Evolutionary conservation across 1,140 invertebrate genomes (phyloP), one percentile per base, ranked within the genome.

Genomic region (Hormaphis cornu): DNA sequence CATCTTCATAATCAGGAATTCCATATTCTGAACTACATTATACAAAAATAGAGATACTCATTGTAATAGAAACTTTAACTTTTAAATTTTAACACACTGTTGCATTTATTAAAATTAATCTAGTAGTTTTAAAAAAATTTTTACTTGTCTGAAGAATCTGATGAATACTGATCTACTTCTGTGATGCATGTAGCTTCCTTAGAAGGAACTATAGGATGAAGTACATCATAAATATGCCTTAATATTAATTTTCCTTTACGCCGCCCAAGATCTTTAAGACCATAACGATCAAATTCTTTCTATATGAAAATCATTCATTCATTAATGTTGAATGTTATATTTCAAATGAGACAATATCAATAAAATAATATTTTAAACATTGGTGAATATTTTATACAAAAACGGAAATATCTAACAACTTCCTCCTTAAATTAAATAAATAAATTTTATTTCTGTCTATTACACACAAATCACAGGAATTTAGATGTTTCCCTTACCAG

Each of bases 241-340:
- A 74, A 50, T 46, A 74, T 40, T 37, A 70, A 28, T 66, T 74
- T 74, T 18, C 63, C 73, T 69, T 74, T 74, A 0, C 37, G 35
- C 22, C 44, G 42, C n/a, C 70, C 70, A 14, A 74, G 52, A 44
- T 44, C 52, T 44, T 74, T 74, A 20, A 74, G 35, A 2, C 73
- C 73, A 54, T 72, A 74, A 63, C 63, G 73, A 22, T 69, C 70
- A 18, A 74, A 44, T 69, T 74, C 69, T 74, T 72, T 73, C 72
- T 73, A 66, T 8, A 40, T 8, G 30, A 5, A 48, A 61, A 61
- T n/a, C n/a, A n/a, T n/a, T n/a, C n/a, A n/a, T n/a, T n/a, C n/a
- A n/a, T n/a, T n/a, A n/a, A n/a, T n/a, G n/a, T n/a, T n/a, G n/a
- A n/a, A n/a, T n/a, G n/a, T n/a, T n/a, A n/a, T n/a, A n/a, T n/a